These are phyloP conservation scores for Anguilla rostrata DNA, from an alignment of 2,113 vertebrate species.

Conservation along the genomic window DNA sequence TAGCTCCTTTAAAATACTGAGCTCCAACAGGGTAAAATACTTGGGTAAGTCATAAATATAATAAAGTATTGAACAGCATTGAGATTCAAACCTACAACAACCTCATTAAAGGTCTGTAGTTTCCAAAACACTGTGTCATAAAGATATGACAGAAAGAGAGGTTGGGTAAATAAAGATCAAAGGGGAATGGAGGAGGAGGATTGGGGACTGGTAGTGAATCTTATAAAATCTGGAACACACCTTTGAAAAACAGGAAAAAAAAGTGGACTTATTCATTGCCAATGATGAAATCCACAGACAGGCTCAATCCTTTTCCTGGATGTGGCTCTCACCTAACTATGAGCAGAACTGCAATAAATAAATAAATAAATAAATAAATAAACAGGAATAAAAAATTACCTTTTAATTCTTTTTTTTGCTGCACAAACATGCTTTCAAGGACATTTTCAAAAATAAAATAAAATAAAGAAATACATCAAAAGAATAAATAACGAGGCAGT, in stretches of 20 bases:
- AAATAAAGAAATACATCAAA: no score
- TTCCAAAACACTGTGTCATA: neutral
- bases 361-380: neutral
- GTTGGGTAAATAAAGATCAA: neutral
- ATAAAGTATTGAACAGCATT: no score
- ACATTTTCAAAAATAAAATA: neutral
- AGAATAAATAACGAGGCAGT: neutral
- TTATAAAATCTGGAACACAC: neutral
- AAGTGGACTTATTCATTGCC: no score
- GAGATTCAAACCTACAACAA: neutral
- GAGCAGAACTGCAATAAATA: no score
- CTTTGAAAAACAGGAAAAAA: neutral
- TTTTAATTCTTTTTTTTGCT: no score
- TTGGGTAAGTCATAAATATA: no score
- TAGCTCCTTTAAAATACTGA: no score
- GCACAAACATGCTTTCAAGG: neutral
- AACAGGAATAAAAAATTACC: neutral
- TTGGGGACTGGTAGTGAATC: neutral
- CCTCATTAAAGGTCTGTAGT: neutral
- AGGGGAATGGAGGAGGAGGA: neutral
- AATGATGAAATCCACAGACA: no score
- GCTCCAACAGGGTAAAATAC: no score
- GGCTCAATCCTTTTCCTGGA: no score
- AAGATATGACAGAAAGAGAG: neutral
- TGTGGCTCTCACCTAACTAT: no score